A percentile compares a stretch with the other conserved stretches of the same genome.
Conservation (phyloP, 2,888 invertebrate species). For the Limnephilus lunatus region DNA sequence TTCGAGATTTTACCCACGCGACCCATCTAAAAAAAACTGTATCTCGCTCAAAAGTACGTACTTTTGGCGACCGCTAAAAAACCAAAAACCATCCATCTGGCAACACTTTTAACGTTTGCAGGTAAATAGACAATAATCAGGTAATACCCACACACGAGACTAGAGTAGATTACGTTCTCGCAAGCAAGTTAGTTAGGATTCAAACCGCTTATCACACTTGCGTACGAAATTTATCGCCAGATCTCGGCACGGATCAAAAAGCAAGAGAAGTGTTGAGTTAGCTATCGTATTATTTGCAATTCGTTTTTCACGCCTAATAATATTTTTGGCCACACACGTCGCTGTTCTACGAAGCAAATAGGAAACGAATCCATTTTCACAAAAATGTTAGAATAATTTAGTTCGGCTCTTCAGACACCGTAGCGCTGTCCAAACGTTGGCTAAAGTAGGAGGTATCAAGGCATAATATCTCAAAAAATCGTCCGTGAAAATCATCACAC, state of each 20-base stretch:
- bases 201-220: neutral
- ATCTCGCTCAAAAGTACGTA: too few species aligned
- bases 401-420: too few species aligned
- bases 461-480: too few species aligned
- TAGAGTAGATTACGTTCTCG: neutral
- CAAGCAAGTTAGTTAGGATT: neutral
- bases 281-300: neutral
- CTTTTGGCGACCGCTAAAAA: too few species aligned
- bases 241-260: neutral
- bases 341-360: neutral
- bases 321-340: neutral
- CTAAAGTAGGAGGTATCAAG: too few species aligned
- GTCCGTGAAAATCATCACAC: too few species aligned
- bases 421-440: too few species aligned
- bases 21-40: too few species aligned
- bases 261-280: neutral
- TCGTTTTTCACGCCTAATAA: neutral
- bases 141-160: neutral
- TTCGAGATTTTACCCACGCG: too few species aligned
- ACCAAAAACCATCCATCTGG: too few species aligned
- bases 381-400: neutral
- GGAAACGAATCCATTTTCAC: neutral
- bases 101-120: neutral
- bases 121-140: neutral
- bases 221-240: neutral